Base-by-base conservation (phyloP, 2,797 vertebrate species). In the Brachymystax lenok region DNA sequence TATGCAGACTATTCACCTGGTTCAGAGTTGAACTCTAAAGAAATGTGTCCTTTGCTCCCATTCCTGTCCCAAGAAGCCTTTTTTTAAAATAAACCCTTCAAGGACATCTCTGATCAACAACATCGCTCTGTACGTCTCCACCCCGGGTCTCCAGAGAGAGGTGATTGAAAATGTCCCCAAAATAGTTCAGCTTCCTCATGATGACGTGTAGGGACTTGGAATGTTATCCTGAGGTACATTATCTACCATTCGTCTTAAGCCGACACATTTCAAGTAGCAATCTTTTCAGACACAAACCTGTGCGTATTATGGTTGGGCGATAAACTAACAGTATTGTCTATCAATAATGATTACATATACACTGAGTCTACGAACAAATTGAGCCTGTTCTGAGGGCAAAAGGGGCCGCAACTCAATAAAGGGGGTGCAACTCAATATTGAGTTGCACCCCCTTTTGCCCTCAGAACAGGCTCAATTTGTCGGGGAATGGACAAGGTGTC, bases 121-220 rank as follows among this genome's bases (percentile, higher is more conserved):
- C 75, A 51, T 71, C 76, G 80, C 59, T 82, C 72, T 80, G 19
- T 84, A 76, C 24, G 19, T 27, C 52, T 69, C 28, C 19, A 16
- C 16, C 8, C 77, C 33, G 64, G 74, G 14, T 85, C 89, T 90
- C 88, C 40, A 71, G 88, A 82, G 84, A 61, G 73, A 79, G 56
- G 77, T 86, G 88, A 89, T 88, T 87, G 87, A 91, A 88, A 86
- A 89, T 79, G 78, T 82, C 85, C 87, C 85, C 27, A 66, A 88
- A 90, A 88, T 86, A 90, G 84, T 79, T 77, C 1, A 27, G 77
- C 84, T 87, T 86, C 83, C 68, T 85, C 16, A 19, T 51, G 30
- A 72, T 81, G 76, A 82, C 69, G 8, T 78, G 74, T 40, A 79
- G 69, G 66, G 80, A 82, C 52, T 80, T 80, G 85, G 54, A 84